Percentiles rank a stretch among this genome's conserved stretches.
These are phyloP conservation scores for Odontesthes bonariensis DNA, from an alignment of 2,113 vertebrate species.

Conservation along the genomic window DNA sequence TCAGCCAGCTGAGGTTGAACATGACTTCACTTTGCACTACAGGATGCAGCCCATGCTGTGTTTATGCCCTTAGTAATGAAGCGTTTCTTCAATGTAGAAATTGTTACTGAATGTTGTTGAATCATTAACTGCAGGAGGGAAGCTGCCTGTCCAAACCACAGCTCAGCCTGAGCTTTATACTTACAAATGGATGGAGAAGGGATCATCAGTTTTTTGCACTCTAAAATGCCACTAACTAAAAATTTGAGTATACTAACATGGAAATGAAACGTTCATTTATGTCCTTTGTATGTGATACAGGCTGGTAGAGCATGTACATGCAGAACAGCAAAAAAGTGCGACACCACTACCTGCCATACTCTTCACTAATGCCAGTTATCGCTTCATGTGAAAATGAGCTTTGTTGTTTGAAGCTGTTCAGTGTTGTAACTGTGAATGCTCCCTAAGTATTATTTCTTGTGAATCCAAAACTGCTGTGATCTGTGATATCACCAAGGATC, in stretches of 20 bases:
- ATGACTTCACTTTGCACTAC: constrained; percentile 67
- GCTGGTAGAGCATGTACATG: constrained; percentile 66
- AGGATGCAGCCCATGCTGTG: constrained; percentile 9
- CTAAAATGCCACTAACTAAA: constrained; percentile 57
- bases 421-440: constrained; percentile 77
- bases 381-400: constrained; percentile 69
- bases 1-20: constrained; percentile 36
- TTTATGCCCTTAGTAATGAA: constrained; percentile 12
- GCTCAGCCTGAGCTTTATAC: constrained; percentile 13
- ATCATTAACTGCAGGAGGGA: constrained; percentile 32
- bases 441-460: constrained; percentile 74
- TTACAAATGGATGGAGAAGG: constrained; percentile 35
- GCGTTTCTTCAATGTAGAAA: constrained; percentile 42
- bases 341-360: constrained; percentile 44
- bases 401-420: constrained; percentile 51
- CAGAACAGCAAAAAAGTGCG: constrained; percentile 33
- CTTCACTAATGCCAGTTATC: constrained; percentile 44
- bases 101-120: constrained; percentile 51
- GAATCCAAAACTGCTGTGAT: constrained; percentile 76
- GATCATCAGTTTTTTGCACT: constrained; percentile 49
- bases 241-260: constrained; percentile 45
- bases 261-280: constrained; percentile 35
- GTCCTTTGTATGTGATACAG: constrained; percentile 33
- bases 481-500: constrained; percentile 70
- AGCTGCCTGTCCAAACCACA: constrained; percentile 16